Evolutionary conservation across 2,888 invertebrate species (phyloP).

Genomic region (Amphipoea lucens): DNA sequence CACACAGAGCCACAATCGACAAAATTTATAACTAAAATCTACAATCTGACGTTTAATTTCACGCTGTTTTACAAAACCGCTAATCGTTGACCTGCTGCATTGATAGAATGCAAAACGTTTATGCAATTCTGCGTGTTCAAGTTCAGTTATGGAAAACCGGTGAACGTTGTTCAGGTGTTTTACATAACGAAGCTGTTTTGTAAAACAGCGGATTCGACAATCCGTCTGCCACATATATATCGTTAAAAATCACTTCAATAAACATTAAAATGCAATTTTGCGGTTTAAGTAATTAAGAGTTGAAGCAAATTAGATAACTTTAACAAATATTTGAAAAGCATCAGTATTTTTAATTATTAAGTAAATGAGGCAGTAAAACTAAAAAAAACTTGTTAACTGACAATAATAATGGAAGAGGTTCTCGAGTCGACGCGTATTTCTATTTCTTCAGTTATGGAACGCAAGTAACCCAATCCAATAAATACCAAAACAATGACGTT

Average conservation of each 20-base stretch:
- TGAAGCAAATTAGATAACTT: neutral
- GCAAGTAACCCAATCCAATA: neutral
- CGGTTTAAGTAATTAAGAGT: neutral
- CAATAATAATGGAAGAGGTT: neutral
- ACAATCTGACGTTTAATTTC: too few species aligned
- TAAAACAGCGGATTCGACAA: too few species aligned
- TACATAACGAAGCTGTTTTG: too few species aligned
- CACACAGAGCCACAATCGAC: too few species aligned
- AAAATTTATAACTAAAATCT: too few species aligned
- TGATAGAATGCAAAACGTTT: too few species aligned
- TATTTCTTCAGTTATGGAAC: neutral
- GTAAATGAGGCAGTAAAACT: neutral
- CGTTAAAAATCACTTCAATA: slow-evolving; percentile 1
- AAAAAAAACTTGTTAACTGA: neutral
- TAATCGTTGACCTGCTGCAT: too few species aligned
- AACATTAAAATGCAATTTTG: slow-evolving; percentile 19
- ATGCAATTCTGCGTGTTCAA: too few species aligned
- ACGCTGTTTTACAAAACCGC: too few species aligned
- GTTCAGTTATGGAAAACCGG: too few species aligned
- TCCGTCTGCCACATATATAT: neutral
- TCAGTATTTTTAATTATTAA: neutral
- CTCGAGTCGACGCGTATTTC: neutral
- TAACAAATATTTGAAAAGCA: neutral
- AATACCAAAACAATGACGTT: neutral
- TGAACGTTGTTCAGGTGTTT: too few species aligned